Evolutionary conservation across 1,140 invertebrate genomes (phyloP), one percentile per base, ranked within the genome.

Genomic region (Episyrphus balteatus): DNA sequence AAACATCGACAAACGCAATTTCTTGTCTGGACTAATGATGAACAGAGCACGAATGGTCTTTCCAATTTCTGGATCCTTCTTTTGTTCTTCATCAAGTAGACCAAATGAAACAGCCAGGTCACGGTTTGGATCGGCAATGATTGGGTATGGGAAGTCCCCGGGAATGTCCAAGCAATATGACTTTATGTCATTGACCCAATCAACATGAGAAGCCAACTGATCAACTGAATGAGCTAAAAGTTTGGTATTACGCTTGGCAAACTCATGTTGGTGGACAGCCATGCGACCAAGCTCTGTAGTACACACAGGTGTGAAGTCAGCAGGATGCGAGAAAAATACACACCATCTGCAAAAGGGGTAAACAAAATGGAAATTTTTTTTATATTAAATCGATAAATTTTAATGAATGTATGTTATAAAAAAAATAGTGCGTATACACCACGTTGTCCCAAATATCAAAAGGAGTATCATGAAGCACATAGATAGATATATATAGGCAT

Each of bases 241-340:
- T 71, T 92, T 91, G 0, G 84, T 81, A 53, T 80, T 79, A 26
- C 88, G 68, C 53, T 82, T 83, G 21, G 75, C 58, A 61, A 92
- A 92, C 55, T 88, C 76, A 0, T 76, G 73, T 1, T 73, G 58
- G 48, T 90, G 72, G 38, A 85, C 75, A 10, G 83, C 82, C 30
- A 87, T 77, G 37, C 78, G 68, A 7, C 82, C 86, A 40, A 94
- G 64, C 70, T 94, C 90, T 0, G 90, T 93, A 3, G 90, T 93
- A 59, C 90, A 92, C 0, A 93, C 89, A 8, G 89, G 90, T 0
- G 90, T 93, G 64, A 86, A 93, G 64, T 93, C 89, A 18, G 84
- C 83, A 2, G 90, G 90, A 69, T 93, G 90, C 6, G 88, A 91
- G 62, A 92, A 92, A 3, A 93, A 53, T 33, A 92, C 78, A 1